These are phyloP conservation scores for Shargacucullia verbasci DNA, from an alignment of 2,888 invertebrate species.

Conservation along the genomic window DNA sequence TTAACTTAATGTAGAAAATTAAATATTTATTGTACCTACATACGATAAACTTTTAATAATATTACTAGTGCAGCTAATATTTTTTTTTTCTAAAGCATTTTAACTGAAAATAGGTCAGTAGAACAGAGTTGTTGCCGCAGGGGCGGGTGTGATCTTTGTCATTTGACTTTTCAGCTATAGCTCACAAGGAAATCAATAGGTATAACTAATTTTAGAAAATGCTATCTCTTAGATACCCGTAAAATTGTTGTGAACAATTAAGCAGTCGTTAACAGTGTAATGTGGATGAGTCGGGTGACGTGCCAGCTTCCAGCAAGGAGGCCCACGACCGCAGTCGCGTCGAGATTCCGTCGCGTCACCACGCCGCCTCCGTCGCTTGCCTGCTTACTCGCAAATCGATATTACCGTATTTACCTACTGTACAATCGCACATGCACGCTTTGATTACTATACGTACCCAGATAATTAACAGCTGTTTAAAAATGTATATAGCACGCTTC, in stretches of 20 bases:
- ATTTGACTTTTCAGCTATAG: slow-evolving; percentile 17
- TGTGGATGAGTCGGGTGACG: slow-evolving; percentile 41
- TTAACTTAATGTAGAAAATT: too few relatives aligned
- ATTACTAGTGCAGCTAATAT: too few relatives aligned
- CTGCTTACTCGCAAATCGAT: slow-evolving; percentile 74
- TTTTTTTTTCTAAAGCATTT: too few relatives aligned
- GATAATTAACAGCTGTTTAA: slow-evolving; percentile 68
- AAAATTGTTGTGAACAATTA: slow-evolving; percentile 45
- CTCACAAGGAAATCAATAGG: slow-evolving; percentile 21
- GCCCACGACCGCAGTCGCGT: slow-evolving; percentile 78
- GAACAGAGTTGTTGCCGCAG: slow-evolving; percentile 47
- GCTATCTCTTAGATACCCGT: slow-evolving; percentile 17
- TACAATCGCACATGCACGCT: slow-evolving; percentile 64
- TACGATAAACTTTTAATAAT: too few relatives aligned
- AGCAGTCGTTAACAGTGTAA: slow-evolving; percentile 20
- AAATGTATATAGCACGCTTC: slow-evolving; percentile 63
- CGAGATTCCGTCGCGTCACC: slow-evolving; percentile 75
- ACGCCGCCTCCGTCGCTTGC: slow-evolving; percentile 70
- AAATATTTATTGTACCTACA: too few relatives aligned
- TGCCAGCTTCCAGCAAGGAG: slow-evolving; percentile 67
- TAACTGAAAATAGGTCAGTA: slow-evolving; percentile 70
- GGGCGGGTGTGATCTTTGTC: slow-evolving; percentile 23
- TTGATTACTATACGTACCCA: slow-evolving; percentile 65
- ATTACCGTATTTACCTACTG: slow-evolving; percentile 64
- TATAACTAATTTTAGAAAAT: slow-evolving; percentile 4